Conservation (phyloP, 2,888 invertebrate genomes). For the Sphaerophoria rueppellii region DNA sequence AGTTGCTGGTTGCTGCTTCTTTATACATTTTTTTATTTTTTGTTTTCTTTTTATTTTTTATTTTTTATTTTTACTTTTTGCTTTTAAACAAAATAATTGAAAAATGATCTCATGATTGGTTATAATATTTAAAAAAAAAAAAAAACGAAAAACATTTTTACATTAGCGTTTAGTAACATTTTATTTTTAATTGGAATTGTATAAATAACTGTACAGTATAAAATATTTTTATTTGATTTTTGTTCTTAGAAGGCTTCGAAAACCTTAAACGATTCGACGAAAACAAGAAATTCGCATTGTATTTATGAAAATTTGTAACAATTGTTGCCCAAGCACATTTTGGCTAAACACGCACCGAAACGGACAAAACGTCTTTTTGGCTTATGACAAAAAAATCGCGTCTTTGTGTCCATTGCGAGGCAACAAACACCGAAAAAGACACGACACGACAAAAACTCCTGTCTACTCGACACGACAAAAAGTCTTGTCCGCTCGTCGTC, state of each 20-base stretch:
- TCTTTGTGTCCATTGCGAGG: no score
- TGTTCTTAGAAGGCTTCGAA: conserved; percentile 12
- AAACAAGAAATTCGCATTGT: conserved; percentile 36
- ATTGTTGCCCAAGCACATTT: conserved; percentile 6
- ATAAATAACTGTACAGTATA: conserved; percentile 60
- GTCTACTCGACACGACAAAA: no score
- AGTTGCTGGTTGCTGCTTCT: conserved; percentile 15
- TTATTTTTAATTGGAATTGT: conserved; percentile 60
- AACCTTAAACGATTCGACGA: conserved; percentile 25
- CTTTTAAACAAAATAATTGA: conserved; percentile 37
- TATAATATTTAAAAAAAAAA: conserved; percentile 50
- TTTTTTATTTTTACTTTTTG: conserved; percentile 29
- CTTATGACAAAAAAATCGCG: conserved; percentile 6
- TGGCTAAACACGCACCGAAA: no score
- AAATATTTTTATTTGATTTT: conserved; percentile 36
- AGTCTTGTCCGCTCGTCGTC: no score
- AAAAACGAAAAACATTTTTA: conserved; percentile 42
- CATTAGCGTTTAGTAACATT: conserved; percentile 46
- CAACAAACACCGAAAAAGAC: no score
- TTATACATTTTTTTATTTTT: conserved; percentile 27
- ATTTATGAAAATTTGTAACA: conserved; percentile 53
- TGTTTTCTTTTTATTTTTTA: conserved; percentile 47
- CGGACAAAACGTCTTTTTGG: background rate
- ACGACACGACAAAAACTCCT: no score
- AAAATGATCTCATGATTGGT: conserved; percentile 69